phyloP scores from a whole-genome alignment of 2,888 invertebrate species.

The Drosophila rubida region DNA sequence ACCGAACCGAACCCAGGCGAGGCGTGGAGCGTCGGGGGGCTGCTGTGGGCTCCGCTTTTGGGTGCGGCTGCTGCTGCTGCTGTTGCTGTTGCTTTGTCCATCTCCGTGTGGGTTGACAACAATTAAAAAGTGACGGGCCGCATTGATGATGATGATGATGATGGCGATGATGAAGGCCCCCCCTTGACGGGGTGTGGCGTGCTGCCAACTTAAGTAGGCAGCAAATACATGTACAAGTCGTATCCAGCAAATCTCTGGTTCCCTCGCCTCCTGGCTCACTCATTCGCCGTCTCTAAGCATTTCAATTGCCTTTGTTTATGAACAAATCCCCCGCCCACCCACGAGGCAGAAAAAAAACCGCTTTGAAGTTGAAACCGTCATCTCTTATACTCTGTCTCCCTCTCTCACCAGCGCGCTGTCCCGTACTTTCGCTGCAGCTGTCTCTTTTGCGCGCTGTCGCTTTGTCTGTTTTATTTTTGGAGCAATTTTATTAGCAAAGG shows the following conservation, averaged over 20 bases:
- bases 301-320: slow-evolving; percentile 68
- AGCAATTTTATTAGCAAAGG: slow-evolving; percentile 76
- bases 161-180: background rate
- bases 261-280: slow-evolving; percentile 3
- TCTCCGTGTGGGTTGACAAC: slow-evolving; percentile 74
- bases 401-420: slow-evolving; percentile 7
- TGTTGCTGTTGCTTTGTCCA: slow-evolving; percentile 54
- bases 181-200: background rate
- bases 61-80: slow-evolving; percentile 55
- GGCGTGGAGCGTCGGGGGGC: background rate
- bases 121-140: slow-evolving; percentile 68
- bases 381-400: slow-evolving; percentile 19
- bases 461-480: slow-evolving; percentile 61
- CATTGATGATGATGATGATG: slow-evolving; percentile 17
- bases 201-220: slow-evolving; percentile 64
- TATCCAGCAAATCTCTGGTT: slow-evolving; percentile 39
- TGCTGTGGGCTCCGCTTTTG: slow-evolving; percentile 40
- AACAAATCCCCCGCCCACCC: slow-evolving; percentile 38
- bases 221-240: slow-evolving; percentile 55
- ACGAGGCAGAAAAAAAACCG: slow-evolving; percentile 26
- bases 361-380: slow-evolving; percentile 66
- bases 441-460: slow-evolving; percentile 3
- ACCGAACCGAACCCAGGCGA: slow-evolving; percentile 11
- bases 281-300: slow-evolving; percentile 35
- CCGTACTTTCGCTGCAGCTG: slow-evolving; percentile 9